These are phyloP conservation scores for Urosaurus nigricauda DNA, from an alignment of 2,797 vertebrate genomes.

Conservation along the genomic window DNA sequence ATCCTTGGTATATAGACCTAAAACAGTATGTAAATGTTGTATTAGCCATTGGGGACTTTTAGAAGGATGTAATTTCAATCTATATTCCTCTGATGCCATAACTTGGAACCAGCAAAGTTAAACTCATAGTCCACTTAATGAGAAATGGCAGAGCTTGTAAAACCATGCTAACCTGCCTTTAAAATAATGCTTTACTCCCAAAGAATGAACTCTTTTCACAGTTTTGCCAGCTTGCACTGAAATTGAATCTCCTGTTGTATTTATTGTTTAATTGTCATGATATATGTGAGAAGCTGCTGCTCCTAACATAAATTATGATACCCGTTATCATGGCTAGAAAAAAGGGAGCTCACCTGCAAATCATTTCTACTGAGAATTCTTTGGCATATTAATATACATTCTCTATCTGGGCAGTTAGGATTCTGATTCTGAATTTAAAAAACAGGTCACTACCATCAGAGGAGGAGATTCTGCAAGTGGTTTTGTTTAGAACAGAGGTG, in stretches of 20 bases:
- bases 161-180: constrained; percentile 66
- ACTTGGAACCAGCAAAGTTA: constrained; percentile 55
- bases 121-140: constrained; percentile 63
- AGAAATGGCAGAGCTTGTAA: constrained; percentile 74
- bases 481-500: neutral
- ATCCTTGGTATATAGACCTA: constrained; percentile 47
- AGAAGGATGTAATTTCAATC: constrained; percentile 63
- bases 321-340: constrained; percentile 67
- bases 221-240: constrained; percentile 65
- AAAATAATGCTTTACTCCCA: constrained; percentile 63
- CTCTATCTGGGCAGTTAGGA: neutral
- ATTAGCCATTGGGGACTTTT: constrained; percentile 55
- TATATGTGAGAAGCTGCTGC: constrained; percentile 60
- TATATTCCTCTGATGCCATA: constrained; percentile 59
- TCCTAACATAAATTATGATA: constrained; percentile 62
- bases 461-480: neutral
- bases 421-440: neutral
- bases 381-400: neutral
- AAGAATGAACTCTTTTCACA: constrained; percentile 69
- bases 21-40: constrained; percentile 59
- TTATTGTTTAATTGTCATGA: constrained; percentile 74
- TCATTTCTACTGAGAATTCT: neutral
- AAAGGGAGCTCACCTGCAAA: constrained; percentile 57
- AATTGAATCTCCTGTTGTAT: constrained; percentile 65
- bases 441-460: neutral